A percentile compares a stretch with the other conserved stretches of the same genome.
These are phyloP conservation scores for Eublepharis macularius DNA, from an alignment of 2,113 vertebrate species.

Conservation along the genomic window DNA sequence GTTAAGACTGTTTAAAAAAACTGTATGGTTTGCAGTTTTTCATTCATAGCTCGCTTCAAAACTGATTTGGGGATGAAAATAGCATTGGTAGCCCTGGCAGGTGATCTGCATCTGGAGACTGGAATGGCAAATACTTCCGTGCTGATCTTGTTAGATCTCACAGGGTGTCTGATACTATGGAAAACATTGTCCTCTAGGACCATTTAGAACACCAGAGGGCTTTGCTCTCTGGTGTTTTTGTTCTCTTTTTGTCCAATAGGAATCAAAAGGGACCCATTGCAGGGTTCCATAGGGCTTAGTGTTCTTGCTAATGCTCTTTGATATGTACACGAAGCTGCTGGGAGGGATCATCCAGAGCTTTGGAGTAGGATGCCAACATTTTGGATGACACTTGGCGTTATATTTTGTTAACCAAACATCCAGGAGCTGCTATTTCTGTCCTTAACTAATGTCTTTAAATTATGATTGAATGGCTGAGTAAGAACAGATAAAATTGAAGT, in stretches of 20 bases:
- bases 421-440: neutral
- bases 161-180: neutral
- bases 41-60: neutral
- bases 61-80: neutral
- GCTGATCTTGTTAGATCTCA: neutral
- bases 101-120: neutral
- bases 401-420: neutral
- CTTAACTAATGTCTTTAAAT: neutral
- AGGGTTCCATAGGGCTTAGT: neutral
- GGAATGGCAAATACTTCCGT: neutral
- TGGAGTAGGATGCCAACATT: neutral
- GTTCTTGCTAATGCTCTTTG: neutral
- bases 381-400: neutral
- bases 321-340: neutral
- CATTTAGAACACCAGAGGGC: neutral
- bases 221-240: neutral
- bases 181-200: neutral
- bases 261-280: neutral
- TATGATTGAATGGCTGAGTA: neutral
- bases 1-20: neutral
- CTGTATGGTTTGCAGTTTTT: neutral
- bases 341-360: neutral
- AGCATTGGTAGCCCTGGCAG: neutral
- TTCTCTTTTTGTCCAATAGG: neutral
- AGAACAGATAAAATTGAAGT: neutral